Percentiles rank a stretch among this genome's conserved stretches.
Conservation (phyloP, 2,113 vertebrate species). For the Tricholaema leucomelas region DNA sequence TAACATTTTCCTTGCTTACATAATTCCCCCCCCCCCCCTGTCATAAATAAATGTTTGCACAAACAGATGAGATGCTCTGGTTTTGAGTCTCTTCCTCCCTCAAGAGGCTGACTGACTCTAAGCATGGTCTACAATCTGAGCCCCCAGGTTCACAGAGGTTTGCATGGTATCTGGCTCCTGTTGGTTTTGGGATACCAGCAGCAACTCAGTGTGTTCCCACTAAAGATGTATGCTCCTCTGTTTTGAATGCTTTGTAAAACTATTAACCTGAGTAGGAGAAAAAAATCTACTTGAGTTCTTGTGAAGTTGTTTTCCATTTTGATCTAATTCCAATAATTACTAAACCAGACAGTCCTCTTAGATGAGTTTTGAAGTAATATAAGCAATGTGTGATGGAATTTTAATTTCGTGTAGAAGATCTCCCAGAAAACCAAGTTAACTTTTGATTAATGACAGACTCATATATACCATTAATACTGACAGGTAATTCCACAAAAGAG, state of each 20-base stretch:
- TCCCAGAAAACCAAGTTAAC: background rate
- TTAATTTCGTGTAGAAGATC: background rate
- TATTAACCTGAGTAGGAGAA: background rate
- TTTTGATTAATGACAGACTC: background rate
- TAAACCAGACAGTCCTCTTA: background rate
- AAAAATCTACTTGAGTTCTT: background rate
- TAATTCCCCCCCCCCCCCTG: too few relatives aligned
- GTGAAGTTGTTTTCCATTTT: background rate
- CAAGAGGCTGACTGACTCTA: background rate
- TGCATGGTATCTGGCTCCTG: background rate
- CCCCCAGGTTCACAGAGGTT: background rate
- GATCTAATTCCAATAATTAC: background rate
- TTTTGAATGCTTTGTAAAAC: background rate
- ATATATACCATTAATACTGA: background rate
- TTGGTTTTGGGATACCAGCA: background rate
- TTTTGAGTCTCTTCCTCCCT: background rate
- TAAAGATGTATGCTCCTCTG: background rate
- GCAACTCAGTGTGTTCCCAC: background rate
- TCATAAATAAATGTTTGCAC: background rate
- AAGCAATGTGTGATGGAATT: background rate
- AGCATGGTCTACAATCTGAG: background rate
- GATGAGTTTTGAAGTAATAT: background rate
- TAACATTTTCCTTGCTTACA: background rate
- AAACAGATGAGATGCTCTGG: background rate
- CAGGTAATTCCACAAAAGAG: background rate